Percentiles rank a stretch among this genome's conserved stretches.
Evolutionary conservation across 2,113 vertebrate species (phyloP).

Genomic region (Elephantulus edwardii): DNA sequence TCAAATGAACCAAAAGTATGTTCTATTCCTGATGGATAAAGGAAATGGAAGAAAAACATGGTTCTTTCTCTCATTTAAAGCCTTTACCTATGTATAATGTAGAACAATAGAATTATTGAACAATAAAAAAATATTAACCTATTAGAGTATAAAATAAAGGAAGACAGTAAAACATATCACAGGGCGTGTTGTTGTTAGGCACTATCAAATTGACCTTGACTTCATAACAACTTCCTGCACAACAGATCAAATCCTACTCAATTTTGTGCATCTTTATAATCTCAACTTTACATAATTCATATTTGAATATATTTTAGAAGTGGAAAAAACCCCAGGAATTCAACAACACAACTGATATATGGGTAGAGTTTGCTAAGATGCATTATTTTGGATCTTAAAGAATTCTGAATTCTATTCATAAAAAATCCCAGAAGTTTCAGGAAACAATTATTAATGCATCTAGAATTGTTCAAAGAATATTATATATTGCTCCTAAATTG

Average conservation of each 20-base stretch:
- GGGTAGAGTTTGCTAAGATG: background rate
- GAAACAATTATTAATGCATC: background rate
- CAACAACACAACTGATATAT: background rate
- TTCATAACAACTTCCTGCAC: too few relatives aligned
- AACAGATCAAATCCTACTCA: too few relatives aligned
- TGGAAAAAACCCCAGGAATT: background rate
- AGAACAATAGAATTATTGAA: background rate
- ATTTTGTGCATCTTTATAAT: too few relatives aligned
- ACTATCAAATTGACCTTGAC: too few relatives aligned
- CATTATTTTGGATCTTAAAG: background rate
- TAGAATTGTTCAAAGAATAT: conserved; percentile 9
- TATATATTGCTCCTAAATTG: background rate
- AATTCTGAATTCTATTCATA: background rate
- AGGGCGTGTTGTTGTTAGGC: too few relatives aligned
- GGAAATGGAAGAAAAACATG: background rate
- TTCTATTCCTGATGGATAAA: background rate
- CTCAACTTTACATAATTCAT: too few relatives aligned
- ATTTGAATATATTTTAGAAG: background rate
- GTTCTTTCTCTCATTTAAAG: background rate
- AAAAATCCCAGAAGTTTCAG: background rate
- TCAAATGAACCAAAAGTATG: background rate
- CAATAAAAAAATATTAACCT: background rate
- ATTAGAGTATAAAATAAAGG: background rate
- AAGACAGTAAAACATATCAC: background rate
- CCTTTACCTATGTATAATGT: background rate